A percentile compares a stretch with the other conserved stretches of the same genome.
These are phyloP conservation scores for Mus minutoides DNA, from an alignment of 2,797 vertebrate genomes.

Conservation along the genomic window DNA sequence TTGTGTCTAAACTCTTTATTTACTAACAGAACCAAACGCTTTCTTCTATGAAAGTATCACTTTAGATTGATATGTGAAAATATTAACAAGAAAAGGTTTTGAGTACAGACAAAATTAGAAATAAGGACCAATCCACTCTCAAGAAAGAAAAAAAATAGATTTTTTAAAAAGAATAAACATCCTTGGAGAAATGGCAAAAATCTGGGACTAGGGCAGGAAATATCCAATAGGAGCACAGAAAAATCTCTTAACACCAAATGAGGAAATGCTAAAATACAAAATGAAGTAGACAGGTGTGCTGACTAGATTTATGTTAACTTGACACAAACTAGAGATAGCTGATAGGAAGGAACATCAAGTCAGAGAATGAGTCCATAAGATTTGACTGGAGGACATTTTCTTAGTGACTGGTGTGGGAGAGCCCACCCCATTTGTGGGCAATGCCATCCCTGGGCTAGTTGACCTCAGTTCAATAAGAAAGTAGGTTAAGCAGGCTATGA, in stretches of 20 bases:
- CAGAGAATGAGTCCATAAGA: neutral
- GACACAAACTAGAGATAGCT: neutral
- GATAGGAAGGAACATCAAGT: neutral
- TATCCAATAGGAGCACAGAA: neutral
- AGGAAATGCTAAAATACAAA: neutral
- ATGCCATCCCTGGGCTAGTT: neutral
- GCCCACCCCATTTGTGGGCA: too few relatives aligned
- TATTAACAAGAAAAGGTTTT: slow-evolving; percentile 45
- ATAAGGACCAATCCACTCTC: slow-evolving; percentile 32
- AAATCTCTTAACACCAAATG: neutral
- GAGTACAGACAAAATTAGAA: slow-evolving; percentile 11
- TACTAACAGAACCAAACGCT: slow-evolving; percentile 42
- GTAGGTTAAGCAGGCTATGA: neutral
- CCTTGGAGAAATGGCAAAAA: slow-evolving; percentile 2
- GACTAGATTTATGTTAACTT: neutral
- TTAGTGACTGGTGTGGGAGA: neutral
- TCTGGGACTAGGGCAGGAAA: neutral
- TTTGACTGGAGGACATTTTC: neutral
- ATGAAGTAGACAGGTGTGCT: neutral
- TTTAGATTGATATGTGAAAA: neutral
- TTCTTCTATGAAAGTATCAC: neutral
- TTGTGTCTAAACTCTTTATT: slow-evolving; percentile 53
- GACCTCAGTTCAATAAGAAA: neutral
- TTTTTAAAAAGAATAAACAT: neutral
- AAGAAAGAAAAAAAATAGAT: slow-evolving; percentile 31